phyloP scores from a whole-genome alignment of 2,797 vertebrate genomes.

The Numenius phaeopus region DNA sequence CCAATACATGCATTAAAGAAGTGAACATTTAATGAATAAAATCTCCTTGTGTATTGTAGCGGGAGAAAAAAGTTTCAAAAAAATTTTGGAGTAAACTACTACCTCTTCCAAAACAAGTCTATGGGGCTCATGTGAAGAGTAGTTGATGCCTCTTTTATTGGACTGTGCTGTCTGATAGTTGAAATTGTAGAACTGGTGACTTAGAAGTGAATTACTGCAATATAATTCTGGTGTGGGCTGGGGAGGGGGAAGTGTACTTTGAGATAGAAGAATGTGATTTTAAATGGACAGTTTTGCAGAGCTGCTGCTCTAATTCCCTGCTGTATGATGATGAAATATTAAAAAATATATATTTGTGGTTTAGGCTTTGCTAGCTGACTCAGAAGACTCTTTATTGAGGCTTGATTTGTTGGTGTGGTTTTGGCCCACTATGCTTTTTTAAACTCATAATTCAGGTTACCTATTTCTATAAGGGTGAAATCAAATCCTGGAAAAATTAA shows the following conservation, averaged over 20 bases:
- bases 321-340: background rate
- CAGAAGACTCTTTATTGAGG: background rate
- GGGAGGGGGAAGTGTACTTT: background rate
- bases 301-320: background rate
- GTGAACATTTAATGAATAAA: background rate
- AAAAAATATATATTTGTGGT: background rate
- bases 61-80: background rate
- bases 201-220: background rate
- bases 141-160: background rate
- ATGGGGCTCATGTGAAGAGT: background rate
- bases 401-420: background rate
- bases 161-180: background rate
- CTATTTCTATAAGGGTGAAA: background rate
- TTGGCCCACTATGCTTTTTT: background rate
- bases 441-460: background rate
- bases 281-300: background rate
- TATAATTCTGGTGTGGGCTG: background rate
- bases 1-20: background rate
- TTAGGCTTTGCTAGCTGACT: background rate
- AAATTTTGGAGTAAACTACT: background rate
- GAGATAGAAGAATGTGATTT: background rate
- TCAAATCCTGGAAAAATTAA: background rate
- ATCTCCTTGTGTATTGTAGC: background rate
- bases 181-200: background rate
- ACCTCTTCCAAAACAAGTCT: background rate